Evolutionary conservation across 1,140 invertebrate genomes (phyloP).

Genomic region (Ceratoteleas bidentatus): DNA sequence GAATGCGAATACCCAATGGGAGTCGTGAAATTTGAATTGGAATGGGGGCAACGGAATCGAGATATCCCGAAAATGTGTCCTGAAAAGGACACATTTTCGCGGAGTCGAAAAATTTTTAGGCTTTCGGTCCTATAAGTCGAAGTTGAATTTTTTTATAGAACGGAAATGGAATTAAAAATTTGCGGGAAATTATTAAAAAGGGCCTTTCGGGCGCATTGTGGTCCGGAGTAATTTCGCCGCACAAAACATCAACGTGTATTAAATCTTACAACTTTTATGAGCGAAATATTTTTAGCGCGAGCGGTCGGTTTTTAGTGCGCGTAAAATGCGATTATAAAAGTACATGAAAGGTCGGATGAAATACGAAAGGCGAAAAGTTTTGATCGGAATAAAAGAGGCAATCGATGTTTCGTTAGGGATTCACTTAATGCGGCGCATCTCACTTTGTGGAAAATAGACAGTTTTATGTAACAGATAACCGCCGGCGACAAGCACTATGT

Average conservation of each 20-base stretch:
- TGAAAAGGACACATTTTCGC: no score
- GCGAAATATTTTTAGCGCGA: slow-evolving; percentile 28
- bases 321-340: slow-evolving; percentile 48
- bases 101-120: no score
- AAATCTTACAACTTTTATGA: slow-evolving; percentile 44
- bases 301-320: slow-evolving; percentile 33
- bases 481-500: no score
- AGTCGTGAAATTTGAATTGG: no score
- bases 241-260: slow-evolving; percentile 32
- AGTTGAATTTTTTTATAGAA: neutral
- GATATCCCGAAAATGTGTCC: no score
- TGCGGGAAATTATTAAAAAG: slow-evolving; percentile 22
- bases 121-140: neutral
- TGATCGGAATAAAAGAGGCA: slow-evolving; percentile 23
- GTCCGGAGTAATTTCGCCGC: slow-evolving; percentile 31
- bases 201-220: slow-evolving; percentile 12
- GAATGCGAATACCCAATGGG: no score
- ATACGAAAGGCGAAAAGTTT: slow-evolving; percentile 15
- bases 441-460: neutral
- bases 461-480: no score
- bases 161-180: slow-evolving; percentile 4
- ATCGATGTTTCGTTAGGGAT: slow-evolving; percentile 33
- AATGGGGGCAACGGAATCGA: no score
- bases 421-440: slow-evolving; percentile 24
- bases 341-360: slow-evolving; percentile 39